Percentiles rank a stretch among this genome's conserved stretches.
Evolutionary conservation across 2,113 vertebrate genomes (phyloP).

Genomic region (Rhegmatorhina hoffmannsi): DNA sequence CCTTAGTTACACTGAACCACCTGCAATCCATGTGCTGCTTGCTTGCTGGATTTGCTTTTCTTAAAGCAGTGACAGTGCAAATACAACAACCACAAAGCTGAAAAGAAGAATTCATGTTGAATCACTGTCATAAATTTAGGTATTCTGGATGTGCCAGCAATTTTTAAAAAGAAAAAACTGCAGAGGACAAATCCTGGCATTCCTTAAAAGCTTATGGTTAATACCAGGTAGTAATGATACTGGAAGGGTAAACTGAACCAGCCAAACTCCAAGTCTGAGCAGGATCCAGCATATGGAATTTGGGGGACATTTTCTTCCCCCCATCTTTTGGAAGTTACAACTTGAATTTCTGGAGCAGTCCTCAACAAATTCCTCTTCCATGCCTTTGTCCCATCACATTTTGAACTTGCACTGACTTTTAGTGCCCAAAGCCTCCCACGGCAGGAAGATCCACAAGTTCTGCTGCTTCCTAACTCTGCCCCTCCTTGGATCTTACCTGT

Average conservation of each 20-base stretch:
- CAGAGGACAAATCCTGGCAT: background rate
- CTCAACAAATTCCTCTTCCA: background rate
- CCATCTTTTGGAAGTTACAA: background rate
- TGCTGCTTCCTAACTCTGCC: background rate
- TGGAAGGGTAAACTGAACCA: background rate
- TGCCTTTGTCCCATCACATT: background rate
- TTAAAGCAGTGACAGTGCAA: background rate
- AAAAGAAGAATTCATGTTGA: background rate
- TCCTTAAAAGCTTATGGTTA: background rate
- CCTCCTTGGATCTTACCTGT: background rate
- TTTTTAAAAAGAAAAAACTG: background rate
- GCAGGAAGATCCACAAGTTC: background rate
- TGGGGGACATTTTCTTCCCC: accelerated
- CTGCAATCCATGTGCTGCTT: background rate
- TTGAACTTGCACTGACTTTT: background rate
- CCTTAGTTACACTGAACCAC: background rate
- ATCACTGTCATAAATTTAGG: background rate
- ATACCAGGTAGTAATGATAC: accelerated
- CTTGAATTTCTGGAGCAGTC: background rate
- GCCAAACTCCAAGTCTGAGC: background rate
- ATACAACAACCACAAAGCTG: background rate
- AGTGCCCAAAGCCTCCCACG: background rate
- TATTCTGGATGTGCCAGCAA: background rate
- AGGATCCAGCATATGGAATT: background rate
- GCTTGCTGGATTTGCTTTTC: background rate